These are phyloP conservation scores for Drosophila pectinifera DNA, from an alignment of 1,140 invertebrate species.

Conservation along the genomic window DNA sequence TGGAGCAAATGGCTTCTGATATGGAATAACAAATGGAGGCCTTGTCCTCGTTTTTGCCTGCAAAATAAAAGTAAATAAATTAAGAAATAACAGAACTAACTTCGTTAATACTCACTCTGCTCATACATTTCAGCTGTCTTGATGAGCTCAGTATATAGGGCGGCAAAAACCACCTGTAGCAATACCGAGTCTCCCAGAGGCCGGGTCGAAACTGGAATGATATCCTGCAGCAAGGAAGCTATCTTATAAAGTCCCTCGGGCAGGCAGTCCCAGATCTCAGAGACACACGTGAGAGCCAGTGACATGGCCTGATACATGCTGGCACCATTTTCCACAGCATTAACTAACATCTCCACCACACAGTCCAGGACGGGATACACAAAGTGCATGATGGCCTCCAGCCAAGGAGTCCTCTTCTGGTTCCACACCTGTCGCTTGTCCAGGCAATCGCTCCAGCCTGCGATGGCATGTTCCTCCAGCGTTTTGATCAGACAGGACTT, in stretches of 20 bases:
- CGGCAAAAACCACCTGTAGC: conserved; percentile 88
- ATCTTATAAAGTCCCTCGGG: conserved; percentile 87
- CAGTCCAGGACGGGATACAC: conserved; percentile 87
- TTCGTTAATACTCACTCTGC: conserved; percentile 68
- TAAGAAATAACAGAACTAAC: background rate
- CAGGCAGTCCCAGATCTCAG: conserved; percentile 88
- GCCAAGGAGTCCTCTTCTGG: conserved; percentile 90
- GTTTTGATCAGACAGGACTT: conserved; percentile 87
- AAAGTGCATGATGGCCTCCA: conserved; percentile 88
- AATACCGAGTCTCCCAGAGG: conserved; percentile 89
- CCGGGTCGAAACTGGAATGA: conserved; percentile 88
- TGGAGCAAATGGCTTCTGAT: conserved; percentile 91
- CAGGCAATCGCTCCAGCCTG: conserved; percentile 89
- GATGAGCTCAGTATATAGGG: conserved; percentile 87
- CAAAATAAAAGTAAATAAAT: background rate
- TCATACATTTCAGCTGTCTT: conserved; percentile 85
- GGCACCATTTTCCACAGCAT: conserved; percentile 89
- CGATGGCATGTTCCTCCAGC: conserved; percentile 86
- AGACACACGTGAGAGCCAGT: conserved; percentile 89
- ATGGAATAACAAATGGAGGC: conserved; percentile 86
- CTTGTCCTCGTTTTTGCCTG: conserved; percentile 62
- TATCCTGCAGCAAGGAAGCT: conserved; percentile 87
- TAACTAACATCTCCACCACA: conserved; percentile 87
- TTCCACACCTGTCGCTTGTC: conserved; percentile 93
- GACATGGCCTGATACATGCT: conserved; percentile 92